A percentile compares a stretch with the other conserved stretches of the same genome.
Conservation (phyloP, 2,113 vertebrate genomes). For the Typhlomys cinereus region DNA sequence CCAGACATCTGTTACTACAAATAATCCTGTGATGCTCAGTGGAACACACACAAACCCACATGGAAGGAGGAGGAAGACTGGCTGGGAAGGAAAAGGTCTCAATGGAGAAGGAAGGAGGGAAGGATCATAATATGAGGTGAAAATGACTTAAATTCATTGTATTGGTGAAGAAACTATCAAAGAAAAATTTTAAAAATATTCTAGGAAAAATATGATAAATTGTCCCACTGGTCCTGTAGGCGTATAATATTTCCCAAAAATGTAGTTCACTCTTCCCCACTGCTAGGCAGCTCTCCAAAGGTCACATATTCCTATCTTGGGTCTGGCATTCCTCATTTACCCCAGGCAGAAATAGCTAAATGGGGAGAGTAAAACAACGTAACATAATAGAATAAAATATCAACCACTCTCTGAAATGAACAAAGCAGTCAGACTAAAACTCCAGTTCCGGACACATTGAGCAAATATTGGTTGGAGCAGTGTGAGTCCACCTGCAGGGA, state of each 20-base stretch:
- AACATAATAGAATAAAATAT: slow-evolving; percentile 22
- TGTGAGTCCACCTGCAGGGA: neutral
- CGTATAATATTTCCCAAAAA: neutral
- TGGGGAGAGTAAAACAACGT: neutral
- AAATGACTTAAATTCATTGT: no score
- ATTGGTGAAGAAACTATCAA: no score
- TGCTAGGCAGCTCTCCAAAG: neutral
- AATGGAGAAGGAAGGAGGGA: no score
- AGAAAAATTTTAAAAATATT: no score
- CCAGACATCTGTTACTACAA: no score
- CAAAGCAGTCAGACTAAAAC: slow-evolving; percentile 10
- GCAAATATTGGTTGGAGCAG: neutral
- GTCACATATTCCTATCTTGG: neutral
- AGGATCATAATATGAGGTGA: no score
- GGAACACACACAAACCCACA: no score
- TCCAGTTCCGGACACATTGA: neutral
- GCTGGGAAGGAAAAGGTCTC: no score
- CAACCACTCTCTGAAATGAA: neutral
- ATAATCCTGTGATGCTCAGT: no score
- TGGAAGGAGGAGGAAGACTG: no score
- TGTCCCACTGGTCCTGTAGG: neutral
- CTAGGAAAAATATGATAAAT: no score
- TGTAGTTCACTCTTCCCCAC: neutral
- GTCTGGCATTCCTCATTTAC: neutral
- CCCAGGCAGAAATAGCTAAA: neutral